A percentile compares a stretch with the other conserved stretches of the same genome.
These are phyloP conservation scores for Triplophysa tibetana DNA, from an alignment of 2,113 vertebrate genomes.

Conservation along the genomic window DNA sequence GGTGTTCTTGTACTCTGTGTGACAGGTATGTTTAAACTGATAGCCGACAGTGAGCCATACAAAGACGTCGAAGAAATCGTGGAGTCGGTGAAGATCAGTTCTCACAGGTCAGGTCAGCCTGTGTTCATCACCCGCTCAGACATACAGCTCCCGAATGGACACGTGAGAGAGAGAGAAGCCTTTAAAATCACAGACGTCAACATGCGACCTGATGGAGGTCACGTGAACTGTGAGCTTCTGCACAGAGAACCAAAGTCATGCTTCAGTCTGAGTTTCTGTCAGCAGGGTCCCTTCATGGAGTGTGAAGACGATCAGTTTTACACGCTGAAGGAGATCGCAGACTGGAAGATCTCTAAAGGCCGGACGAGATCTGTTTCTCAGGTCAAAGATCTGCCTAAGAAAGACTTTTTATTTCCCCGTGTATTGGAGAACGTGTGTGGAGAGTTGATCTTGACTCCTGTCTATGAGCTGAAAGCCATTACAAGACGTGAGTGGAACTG, in stretches of 20 bases:
- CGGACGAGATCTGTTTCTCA: constrained; percentile 74
- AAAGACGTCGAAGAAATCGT: constrained; percentile 74
- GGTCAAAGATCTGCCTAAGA: constrained; percentile 60
- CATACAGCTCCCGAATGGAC: constrained; percentile 64
- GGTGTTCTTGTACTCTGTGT: background rate
- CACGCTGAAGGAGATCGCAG: constrained; percentile 79
- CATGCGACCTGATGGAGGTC: constrained; percentile 61
- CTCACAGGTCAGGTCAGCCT: constrained; percentile 71
- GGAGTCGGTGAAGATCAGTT: constrained; percentile 70
- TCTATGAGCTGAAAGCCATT: constrained; percentile 82
- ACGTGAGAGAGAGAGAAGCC: constrained; percentile 65
- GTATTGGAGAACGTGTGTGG: constrained; percentile 73
- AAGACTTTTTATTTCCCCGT: constrained; percentile 58
- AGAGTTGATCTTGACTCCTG: constrained; percentile 72
- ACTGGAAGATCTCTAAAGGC: constrained; percentile 82
- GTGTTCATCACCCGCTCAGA: constrained; percentile 69
- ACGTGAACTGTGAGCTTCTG: constrained; percentile 69
- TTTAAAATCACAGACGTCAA: constrained; percentile 69
- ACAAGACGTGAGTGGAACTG: constrained; percentile 80
- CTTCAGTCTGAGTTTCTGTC: constrained; percentile 73
- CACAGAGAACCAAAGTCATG: constrained; percentile 62
- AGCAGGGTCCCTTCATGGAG: constrained; percentile 79
- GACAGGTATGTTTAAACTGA: constrained; percentile 80
- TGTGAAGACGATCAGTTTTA: constrained; percentile 82
- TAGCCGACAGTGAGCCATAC: constrained; percentile 78